A percentile compares a stretch with the other conserved stretches of the same genome.
Evolutionary conservation across 2,888 invertebrate genomes (phyloP).

Genomic region (Drosophila monieri): DNA sequence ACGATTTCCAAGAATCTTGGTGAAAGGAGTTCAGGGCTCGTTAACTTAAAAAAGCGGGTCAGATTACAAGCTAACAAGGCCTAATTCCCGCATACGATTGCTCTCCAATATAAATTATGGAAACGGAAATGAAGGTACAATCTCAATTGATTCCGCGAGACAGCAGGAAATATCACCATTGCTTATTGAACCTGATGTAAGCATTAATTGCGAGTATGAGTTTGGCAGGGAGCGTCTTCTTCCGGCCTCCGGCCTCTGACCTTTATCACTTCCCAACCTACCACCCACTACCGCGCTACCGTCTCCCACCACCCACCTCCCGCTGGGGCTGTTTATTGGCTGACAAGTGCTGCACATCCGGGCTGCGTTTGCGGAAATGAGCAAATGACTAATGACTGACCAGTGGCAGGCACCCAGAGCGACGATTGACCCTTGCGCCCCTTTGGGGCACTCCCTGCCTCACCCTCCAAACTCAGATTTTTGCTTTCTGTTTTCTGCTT

Average conservation of each 20-base stretch:
- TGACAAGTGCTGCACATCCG: slow-evolving; percentile 79
- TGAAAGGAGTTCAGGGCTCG: background rate
- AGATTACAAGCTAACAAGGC: slow-evolving; percentile 2
- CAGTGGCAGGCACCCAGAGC: slow-evolving; percentile 32
- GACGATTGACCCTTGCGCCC: slow-evolving; percentile 16
- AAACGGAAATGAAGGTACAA: background rate
- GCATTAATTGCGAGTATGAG: slow-evolving; percentile 45
- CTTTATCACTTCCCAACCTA: background rate
- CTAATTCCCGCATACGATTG: background rate
- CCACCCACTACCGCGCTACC: background rate
- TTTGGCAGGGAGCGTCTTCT: background rate
- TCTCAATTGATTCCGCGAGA: slow-evolving; percentile 3
- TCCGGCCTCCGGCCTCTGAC: background rate
- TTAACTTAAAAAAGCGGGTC: background rate
- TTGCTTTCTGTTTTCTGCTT: slow-evolving; percentile 14
- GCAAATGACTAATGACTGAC: slow-evolving; percentile 80
- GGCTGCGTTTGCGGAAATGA: slow-evolving; percentile 76
- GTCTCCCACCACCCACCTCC: background rate
- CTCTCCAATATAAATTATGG: background rate
- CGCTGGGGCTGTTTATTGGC: slow-evolving; percentile 72
- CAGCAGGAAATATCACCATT: slow-evolving; percentile 23
- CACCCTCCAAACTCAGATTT: slow-evolving; percentile 4
- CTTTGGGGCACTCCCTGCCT: background rate
- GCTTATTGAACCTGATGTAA: slow-evolving; percentile 41
- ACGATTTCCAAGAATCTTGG: background rate